phyloP scores from a whole-genome alignment of 2,888 invertebrate species.

The Phytoseiulus persimilis region DNA sequence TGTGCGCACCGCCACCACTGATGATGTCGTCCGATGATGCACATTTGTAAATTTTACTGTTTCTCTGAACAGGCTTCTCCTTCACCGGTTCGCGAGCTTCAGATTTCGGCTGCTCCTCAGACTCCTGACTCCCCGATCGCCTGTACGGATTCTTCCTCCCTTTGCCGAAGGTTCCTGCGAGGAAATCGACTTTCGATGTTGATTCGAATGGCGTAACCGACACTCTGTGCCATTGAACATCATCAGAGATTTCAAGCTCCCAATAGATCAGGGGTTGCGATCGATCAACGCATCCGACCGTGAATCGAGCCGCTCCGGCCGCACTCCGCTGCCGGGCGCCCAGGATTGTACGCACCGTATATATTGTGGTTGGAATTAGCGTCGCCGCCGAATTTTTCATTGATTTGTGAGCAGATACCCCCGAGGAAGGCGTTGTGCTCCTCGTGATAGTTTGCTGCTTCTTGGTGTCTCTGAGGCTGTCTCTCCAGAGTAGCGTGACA shows the following conservation, averaged over 20 bases:
- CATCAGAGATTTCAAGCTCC: not conserved
- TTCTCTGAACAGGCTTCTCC: not conserved
- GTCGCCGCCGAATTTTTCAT: conserved; percentile 28
- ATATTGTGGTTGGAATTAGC: conserved; percentile 12
- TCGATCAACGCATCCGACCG: too few relatives aligned
- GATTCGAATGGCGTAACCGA: too few relatives aligned
- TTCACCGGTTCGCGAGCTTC: not conserved
- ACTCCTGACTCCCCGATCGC: conserved; percentile 16
- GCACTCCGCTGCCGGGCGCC: too few relatives aligned
- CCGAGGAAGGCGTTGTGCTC: conserved; percentile 20
- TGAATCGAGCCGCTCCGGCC: too few relatives aligned
- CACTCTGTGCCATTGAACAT: not conserved
- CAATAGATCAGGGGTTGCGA: too few relatives aligned
- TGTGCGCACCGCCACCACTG: not conserved
- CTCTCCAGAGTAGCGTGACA: conserved; percentile 27
- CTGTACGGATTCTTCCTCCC: conserved; percentile 22
- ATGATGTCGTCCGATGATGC: conserved; percentile 25
- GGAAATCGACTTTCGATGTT: too few relatives aligned
- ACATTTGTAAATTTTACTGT: conserved; percentile 36
- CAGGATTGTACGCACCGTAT: conserved; percentile 7
- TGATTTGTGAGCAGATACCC: conserved; percentile 22
- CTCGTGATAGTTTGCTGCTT: not conserved
- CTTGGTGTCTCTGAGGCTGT: not conserved
- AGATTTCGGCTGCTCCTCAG: conserved; percentile 9
- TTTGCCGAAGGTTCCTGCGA: conserved; percentile 30